phyloP scores from a whole-genome alignment of 2,888 invertebrate species.

The Cryptocheilus praepositus region DNA sequence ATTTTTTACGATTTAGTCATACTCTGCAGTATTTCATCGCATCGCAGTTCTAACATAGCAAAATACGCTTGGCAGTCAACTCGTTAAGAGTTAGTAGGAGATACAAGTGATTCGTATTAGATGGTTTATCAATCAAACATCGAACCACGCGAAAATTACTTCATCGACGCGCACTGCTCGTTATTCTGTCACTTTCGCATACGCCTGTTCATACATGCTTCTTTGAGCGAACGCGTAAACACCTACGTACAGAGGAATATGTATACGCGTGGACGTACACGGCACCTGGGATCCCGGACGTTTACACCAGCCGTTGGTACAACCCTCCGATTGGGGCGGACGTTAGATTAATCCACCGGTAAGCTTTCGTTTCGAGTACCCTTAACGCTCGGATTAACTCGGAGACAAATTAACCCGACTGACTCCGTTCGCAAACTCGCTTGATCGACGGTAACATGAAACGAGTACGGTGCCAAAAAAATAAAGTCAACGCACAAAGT shows the following conservation, averaged over 20 bases:
- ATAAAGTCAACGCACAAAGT: not conserved
- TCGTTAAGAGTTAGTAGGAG: too few species aligned
- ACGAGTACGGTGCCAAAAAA: not conserved
- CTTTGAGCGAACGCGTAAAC: not conserved
- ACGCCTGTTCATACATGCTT: not conserved
- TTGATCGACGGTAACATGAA: constrained; percentile 6
- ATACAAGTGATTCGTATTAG: too few species aligned
- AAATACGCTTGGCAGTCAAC: too few species aligned
- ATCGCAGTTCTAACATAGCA: too few species aligned
- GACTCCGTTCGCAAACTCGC: constrained; percentile 27
- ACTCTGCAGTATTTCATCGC: too few species aligned
- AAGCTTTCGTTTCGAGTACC: constrained; percentile 52
- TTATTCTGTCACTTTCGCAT: constrained; percentile 19
- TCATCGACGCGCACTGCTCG: constrained; percentile 6
- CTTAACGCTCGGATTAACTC: constrained; percentile 49
- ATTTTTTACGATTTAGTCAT: too few species aligned
- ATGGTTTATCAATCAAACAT: too few species aligned
- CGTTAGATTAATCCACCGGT: constrained; percentile 47
- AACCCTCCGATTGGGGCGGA: constrained; percentile 33
- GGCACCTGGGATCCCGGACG: constrained; percentile 12
- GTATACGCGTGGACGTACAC: constrained; percentile 1
- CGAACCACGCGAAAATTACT: not conserved
- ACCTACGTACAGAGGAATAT: not conserved
- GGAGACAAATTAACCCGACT: constrained; percentile 53
- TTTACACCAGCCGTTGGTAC: constrained; percentile 16